A percentile compares a stretch with the other conserved stretches of the same genome.
Conservation (phyloP, 2,888 invertebrate species). For the Tanytarsus gracilentus region DNA sequence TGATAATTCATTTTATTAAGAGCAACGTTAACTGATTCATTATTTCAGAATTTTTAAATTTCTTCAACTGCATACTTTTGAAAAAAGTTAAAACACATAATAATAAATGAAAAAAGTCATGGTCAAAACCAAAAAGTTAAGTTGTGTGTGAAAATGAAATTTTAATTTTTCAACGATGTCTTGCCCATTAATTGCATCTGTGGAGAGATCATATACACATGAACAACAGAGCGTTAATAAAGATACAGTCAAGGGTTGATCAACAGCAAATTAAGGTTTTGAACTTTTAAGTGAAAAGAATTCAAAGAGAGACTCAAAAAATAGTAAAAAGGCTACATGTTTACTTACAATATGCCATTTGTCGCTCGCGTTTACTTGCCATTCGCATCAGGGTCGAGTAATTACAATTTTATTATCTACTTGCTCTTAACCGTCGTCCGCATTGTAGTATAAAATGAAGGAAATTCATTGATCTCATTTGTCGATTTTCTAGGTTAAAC, state of each 20-base stretch:
- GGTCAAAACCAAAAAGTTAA: slow-evolving; percentile 29
- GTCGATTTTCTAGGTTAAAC: neutral
- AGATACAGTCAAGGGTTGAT: no score
- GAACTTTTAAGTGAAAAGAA: no score
- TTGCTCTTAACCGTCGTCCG: slow-evolving; percentile 13
- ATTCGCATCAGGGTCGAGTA: slow-evolving; percentile 7
- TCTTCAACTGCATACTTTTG: neutral
- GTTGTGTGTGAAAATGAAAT: no score
- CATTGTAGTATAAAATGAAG: slow-evolving; percentile 5
- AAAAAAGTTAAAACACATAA: slow-evolving; percentile 4
- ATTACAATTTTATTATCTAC: slow-evolving; percentile 11
- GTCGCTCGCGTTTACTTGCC: neutral
- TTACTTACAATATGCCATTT: neutral
- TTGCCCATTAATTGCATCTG: no score
- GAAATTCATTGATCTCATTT: slow-evolving; percentile 25
- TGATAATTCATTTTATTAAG: no score
- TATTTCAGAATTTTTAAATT: no score
- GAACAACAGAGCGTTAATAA: no score
- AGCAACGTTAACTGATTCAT: no score
- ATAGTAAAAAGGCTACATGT: neutral
- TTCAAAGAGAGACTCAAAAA: no score
- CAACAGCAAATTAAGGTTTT: no score
- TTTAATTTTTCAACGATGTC: no score
- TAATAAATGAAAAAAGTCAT: slow-evolving; percentile 22
- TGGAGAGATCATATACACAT: no score